Base-by-base conservation (phyloP, 2,797 vertebrate genomes). In the Ara ararauna region DNA sequence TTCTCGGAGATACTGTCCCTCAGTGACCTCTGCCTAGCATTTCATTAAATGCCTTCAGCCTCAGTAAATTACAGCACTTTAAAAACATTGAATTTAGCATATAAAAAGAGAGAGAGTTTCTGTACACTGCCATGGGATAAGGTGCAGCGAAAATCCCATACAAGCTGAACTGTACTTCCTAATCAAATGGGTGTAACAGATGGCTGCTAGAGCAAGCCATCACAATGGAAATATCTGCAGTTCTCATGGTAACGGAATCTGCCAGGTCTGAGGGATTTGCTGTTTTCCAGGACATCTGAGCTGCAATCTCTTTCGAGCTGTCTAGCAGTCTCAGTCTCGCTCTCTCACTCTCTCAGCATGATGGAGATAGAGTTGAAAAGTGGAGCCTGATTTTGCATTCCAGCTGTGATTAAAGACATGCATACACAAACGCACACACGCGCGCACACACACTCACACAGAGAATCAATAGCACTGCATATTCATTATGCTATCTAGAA, bases 221-320 rank as follows among this genome's bases (percentile, higher is more conserved):
- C 98, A 99, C 98, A 99, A 99, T 99, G 98, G 98, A 98, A 98
- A 98, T 99, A 98, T 99, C 98, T 98, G 98, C 98, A 98, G 99
- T 99, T 99, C 99, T 99, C 99, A 99, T 99, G 99, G 99, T 99
- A 99, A 99, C 99, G 98, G 98, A 98, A 99, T 99, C 98, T 99
- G 98, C 98, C 98, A 99, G 98, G 98, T 99, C 99, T 98, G 98
- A 99, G 98, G 98, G 99, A 99, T 99, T 99, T 99, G 98, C 98
- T 99, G 98, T 99, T 99, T 99, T 99, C 98, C 98, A 98, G 98
- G 98, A 99, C 98, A 99, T 98, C 98, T 98, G 98, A 99, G 98
- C 98, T 98, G 98, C 98, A 98, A 98, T 98, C 98, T 98, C 98
- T 98, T 98, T 98, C 98, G 98, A 98, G 98, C 99, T 99, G 98